A percentile compares a stretch with the other conserved stretches of the same genome.
Evolutionary conservation across 1,140 invertebrate genomes (phyloP).

Genomic region (Nixonia krombeini): DNA sequence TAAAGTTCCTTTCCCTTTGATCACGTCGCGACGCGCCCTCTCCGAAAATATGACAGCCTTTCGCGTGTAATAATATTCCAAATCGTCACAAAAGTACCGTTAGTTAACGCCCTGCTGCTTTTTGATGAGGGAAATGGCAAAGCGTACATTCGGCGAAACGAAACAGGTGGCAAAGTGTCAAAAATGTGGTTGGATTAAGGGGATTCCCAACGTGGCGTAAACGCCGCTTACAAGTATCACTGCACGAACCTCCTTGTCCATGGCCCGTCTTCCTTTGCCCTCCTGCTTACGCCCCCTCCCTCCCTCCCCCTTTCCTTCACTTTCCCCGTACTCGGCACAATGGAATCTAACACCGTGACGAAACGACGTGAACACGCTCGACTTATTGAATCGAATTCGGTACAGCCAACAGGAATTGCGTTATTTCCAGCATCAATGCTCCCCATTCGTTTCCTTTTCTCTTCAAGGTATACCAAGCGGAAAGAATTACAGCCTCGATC

Average conservation of each 20-base stretch:
- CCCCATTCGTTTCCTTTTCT: conserved; percentile 38
- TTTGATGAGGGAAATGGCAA: background rate
- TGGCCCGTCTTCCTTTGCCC: conserved; percentile 6
- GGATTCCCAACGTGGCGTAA: conserved; percentile 17
- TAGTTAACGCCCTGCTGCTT: too few relatives aligned
- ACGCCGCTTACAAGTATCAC: conserved; percentile 9
- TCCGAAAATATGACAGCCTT: too few relatives aligned
- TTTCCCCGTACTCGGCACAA: conserved; percentile 27
- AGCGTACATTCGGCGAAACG: background rate
- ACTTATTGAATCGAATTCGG: conserved; percentile 47
- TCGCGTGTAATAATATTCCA: too few relatives aligned
- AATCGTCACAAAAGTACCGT: too few relatives aligned
- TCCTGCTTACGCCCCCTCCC: conserved; percentile 4
- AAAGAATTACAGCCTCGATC: conserved; percentile 45
- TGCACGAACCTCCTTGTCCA: conserved; percentile 17
- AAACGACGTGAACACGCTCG: conserved; percentile 39
- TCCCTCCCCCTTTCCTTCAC: conserved; percentile 1
- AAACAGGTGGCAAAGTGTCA: conserved; percentile 20
- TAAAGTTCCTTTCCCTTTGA: conserved; percentile 38
- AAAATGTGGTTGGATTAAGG: conserved; percentile 34
- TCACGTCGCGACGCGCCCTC: too few relatives aligned
- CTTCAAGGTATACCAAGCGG: conserved; percentile 29
- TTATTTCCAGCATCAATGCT: conserved; percentile 45
- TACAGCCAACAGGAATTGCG: conserved; percentile 42
- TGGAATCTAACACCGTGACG: conserved; percentile 32